phyloP scores from a whole-genome alignment of 2,113 vertebrate genomes.

The Neotoma lepida region DNA sequence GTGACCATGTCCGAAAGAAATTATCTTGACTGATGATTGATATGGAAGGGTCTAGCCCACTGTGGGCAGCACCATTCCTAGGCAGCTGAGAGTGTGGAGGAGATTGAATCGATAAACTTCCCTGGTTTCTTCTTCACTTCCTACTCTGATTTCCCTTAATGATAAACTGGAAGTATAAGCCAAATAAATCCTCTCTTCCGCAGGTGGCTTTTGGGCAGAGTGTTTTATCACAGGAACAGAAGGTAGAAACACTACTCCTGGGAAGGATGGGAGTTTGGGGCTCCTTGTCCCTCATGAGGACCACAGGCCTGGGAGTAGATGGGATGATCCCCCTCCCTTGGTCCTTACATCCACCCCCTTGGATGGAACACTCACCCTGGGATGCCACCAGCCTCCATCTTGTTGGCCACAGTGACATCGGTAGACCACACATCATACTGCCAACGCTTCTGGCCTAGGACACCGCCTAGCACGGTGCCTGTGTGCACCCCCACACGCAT shows the following conservation, averaged over 20 bases:
- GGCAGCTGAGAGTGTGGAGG: neutral
- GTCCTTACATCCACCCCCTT: rapidly evolving
- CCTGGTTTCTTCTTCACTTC: neutral
- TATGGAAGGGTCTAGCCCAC: neutral
- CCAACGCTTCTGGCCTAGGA: constrained; percentile 97
- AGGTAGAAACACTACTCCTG: neutral
- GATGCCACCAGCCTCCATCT: constrained; percentile 96
- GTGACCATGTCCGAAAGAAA: neutral
- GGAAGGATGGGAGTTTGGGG: rapidly evolving
- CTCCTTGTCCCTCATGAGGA: no score
- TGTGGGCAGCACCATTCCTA: neutral
- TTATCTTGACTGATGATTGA: neutral
- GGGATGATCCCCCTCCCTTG: neutral
- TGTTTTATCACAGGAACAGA: neutral
- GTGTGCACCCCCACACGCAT: constrained; percentile 98
- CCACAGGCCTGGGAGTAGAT: neutral
- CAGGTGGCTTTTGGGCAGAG: neutral
- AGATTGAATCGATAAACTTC: neutral
- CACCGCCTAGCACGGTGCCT: constrained; percentile 93
- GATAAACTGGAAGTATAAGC: neutral
- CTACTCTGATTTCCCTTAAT: neutral
- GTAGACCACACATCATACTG: constrained; percentile 98
- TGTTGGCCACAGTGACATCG: constrained; percentile 96
- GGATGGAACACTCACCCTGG: constrained; percentile 88
- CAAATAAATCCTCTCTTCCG: neutral